Percentiles rank a stretch among this genome's conserved stretches.
Conservation (phyloP, 2,113 vertebrate species). For the Solea senegalensis region DNA sequence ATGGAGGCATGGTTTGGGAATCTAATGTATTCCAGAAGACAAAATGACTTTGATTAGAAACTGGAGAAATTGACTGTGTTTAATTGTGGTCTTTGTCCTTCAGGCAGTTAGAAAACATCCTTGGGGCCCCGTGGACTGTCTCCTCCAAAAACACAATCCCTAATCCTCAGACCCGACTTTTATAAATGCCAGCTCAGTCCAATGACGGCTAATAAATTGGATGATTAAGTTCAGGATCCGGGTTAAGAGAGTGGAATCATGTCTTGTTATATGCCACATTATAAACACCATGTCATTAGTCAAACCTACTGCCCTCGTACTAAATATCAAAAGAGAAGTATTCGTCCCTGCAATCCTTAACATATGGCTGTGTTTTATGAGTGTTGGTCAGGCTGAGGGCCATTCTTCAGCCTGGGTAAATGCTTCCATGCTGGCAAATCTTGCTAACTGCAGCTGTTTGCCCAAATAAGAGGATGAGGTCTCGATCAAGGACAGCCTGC, state of each 20-base stretch:
- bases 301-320: conserved; percentile 24
- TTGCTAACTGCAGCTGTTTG: conserved; percentile 38
- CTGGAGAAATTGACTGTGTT: conserved; percentile 3
- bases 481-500: conserved; percentile 49
- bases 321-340: conserved; percentile 49
- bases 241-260: conserved; percentile 51
- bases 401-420: conserved; percentile 62
- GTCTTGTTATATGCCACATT: conserved; percentile 53
- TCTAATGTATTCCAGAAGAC: conserved; percentile 9
- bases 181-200: conserved; percentile 14
- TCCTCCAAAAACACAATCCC: conserved; percentile 4
- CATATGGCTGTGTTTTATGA: conserved; percentile 70
- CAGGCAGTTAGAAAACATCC: conserved; percentile 19
- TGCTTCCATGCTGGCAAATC: conserved; percentile 57
- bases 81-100: conserved; percentile 24
- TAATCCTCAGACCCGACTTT: conserved; percentile 14
- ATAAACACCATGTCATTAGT: conserved; percentile 57
- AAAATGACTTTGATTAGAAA: conserved; percentile 8
- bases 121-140: neutral
- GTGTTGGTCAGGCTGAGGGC: conserved; percentile 61
- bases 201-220: conserved; percentile 49
- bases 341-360: conserved; percentile 47
- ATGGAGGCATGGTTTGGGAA: neutral
- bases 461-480: conserved; percentile 29
- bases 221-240: conserved; percentile 54